Base-by-base conservation (phyloP, 2,888 invertebrate genomes). In the Chrysolina americana region DNA sequence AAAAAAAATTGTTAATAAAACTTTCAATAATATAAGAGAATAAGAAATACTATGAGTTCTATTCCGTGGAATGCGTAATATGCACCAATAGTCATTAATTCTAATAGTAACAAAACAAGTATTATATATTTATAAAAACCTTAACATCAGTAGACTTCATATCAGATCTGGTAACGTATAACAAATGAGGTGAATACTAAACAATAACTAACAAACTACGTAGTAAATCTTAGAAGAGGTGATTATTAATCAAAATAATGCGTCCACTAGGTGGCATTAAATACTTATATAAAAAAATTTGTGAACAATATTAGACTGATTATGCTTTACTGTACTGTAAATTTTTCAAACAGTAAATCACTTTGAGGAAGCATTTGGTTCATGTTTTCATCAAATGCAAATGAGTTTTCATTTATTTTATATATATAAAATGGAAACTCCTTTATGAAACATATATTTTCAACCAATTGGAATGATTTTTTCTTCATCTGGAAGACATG, bases 141-240 rank as follows among this genome's bases (percentile, higher is more conserved):
- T 78, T 77, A 82, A 82, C 82, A 81, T 80, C 79, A 77, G 79
- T 82, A 76, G 70, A 76, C 50, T 78, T 73, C 68, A 74, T 70
- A 77, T 86, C 87, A 87, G 87, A 87, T 87, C 87, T 87, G 87
- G 87, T 86, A 86, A 86, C 86, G 81, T 84, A 85, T 75, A 75
- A 86, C 84, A 82, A 85, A 81, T 83, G 82, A 83, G 81, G 81
- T 82, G 80, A 76, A 75, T 64, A 73, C 56, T 70, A 59, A 65
- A 69, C 70, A 76, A 70, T 72, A 73, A 74, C 71, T 70, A 72
- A 72, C 71, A 70, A 59, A 59, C 59, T 59, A 59, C n/a, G 15
- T 59, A 36, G 36, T 59, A 28, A 23, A 59, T 59, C 59, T 59
- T 36, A 36, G 59, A 59, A 59, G 50, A 50, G 50, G 59, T 59